Base-by-base conservation (phyloP, 92 coral and sea anemone species). In the Porites rus region DNA sequence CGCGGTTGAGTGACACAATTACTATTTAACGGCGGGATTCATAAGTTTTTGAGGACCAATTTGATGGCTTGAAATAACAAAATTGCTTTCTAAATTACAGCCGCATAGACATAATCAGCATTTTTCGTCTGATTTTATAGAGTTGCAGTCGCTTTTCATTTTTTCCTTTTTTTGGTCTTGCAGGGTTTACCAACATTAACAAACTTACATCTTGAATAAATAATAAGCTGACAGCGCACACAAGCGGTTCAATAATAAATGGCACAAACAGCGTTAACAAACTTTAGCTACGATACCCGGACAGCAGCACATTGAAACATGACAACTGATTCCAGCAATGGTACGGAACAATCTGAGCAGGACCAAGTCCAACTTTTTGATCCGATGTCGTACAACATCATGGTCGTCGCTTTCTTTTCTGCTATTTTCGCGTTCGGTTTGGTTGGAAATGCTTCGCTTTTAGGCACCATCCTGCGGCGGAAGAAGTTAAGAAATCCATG, bases 401-500 rank as follows among this genome's bases (percentile, higher is more conserved):
- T 92, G 73, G 84, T 71, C 77, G 77, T 88, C n/a, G 31, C 89
- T 0, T 84, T 93, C 62, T 93, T 87, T 71, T 70, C 96, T 7
- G 60, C 75, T 10, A 83, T 93, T 17, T 74, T 88, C 16, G 77
- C 90, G 18, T 81, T 80, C 17, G 96, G 96, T 46, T 68, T 89
- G 8, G 69, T 89, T 14, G 96, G 96, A 8, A 93, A 92, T 74
- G 81, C 81, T 59, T 77, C 84, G 24, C 91, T 93, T 38, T 81
- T 93, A 2, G 86, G 89, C 11, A 91, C 94, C 17, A 76, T 93
- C 65, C 46, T 38, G 46, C 46, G 46, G 46, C 46, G 46, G 46
- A 38, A 38, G 46, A 38, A 38, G 46, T 38, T 38, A 38, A 86
- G 89, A 70, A 88, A 93, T 43, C 79, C 96, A 11, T 93, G 96